Conservation (phyloP, 1,140 invertebrate species). For the Apolygus lucorum region DNA sequence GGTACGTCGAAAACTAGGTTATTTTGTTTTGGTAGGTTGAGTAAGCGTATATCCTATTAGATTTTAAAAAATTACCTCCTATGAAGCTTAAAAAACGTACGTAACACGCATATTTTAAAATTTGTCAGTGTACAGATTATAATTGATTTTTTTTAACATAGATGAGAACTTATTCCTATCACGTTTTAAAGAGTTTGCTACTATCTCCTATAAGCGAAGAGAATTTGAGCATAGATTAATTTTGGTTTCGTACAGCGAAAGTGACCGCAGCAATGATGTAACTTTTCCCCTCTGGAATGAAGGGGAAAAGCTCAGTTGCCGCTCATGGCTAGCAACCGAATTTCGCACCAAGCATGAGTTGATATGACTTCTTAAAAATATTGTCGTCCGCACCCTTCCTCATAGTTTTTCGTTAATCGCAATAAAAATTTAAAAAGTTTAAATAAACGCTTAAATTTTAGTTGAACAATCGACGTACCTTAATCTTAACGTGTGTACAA, state of each 20-base stretch:
- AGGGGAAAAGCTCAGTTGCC: neutral
- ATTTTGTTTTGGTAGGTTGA: no score
- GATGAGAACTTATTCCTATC: neutral
- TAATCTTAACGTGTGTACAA: neutral
- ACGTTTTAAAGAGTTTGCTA: neutral
- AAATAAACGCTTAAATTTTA: no score
- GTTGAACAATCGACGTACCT: no score
- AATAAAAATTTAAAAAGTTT: no score
- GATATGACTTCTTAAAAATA: neutral
- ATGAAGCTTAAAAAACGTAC: neutral
- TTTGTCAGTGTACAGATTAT: neutral
- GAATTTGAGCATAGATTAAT: slow-evolving; percentile 1
- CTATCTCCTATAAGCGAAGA: slow-evolving; percentile 1
- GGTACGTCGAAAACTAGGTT: no score
- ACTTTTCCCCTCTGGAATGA: neutral
- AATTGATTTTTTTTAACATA: neutral
- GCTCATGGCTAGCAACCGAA: neutral
- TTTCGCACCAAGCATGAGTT: neutral
- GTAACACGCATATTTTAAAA: neutral
- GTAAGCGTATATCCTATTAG: neutral
- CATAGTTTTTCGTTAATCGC: neutral
- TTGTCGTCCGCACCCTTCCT: slow-evolving; percentile 12
- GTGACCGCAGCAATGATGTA: no score
- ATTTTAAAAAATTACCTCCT: neutral
- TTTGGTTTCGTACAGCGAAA: neutral